phyloP scores from a whole-genome alignment of 2,797 vertebrate genomes.

The Petrocephalus sullivani region DNA sequence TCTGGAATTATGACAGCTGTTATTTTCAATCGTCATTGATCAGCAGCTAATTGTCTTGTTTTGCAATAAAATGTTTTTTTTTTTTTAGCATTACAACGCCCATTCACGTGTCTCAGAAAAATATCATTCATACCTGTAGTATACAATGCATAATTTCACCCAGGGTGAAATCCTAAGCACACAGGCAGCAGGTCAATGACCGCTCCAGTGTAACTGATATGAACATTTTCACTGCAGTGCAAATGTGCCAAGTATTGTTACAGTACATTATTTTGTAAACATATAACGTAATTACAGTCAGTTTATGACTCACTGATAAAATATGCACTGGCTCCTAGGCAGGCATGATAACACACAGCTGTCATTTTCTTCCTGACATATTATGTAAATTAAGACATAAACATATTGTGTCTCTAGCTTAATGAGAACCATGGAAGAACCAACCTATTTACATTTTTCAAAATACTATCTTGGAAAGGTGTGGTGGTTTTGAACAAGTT shows the following conservation, averaged over 20 bases:
- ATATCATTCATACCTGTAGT: neutral
- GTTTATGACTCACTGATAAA: neutral
- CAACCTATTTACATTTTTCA: neutral
- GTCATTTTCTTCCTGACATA: neutral
- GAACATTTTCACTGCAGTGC: neutral
- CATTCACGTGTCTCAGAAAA: neutral
- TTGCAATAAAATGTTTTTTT: neutral
- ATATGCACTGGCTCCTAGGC: neutral
- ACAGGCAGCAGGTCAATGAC: neutral
- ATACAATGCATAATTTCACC: neutral
- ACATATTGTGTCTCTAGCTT: neutral
- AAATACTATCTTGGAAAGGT: neutral
- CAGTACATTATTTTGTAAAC: neutral
- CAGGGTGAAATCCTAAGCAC: neutral
- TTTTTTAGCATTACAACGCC: neutral
- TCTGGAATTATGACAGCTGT: neutral
- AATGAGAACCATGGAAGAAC: neutral
- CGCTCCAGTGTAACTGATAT: neutral
- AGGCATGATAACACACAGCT: neutral
- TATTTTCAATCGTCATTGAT: neutral
- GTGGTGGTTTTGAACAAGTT: neutral
- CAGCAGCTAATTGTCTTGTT: neutral
- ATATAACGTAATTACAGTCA: neutral
- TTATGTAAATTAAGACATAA: slow-evolving; percentile 9
- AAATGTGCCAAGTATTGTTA: neutral